These are phyloP conservation scores for Cavia aperea DNA, from an alignment of 2,113 vertebrate genomes.

Conservation along the genomic window DNA sequence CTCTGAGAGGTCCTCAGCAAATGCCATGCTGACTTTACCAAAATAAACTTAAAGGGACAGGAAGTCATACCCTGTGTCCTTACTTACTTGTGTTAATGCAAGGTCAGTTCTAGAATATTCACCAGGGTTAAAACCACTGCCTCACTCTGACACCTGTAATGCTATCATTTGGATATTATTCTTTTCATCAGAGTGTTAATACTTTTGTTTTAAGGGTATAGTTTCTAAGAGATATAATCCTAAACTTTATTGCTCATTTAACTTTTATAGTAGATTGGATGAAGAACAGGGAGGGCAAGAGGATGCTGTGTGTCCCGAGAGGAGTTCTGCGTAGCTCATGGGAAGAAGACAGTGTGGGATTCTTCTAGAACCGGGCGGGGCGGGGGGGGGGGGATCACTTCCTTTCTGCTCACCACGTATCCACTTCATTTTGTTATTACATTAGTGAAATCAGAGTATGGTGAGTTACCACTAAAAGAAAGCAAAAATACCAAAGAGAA, in stretches of 20 bases:
- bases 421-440: neutral
- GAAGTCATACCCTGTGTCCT: neutral
- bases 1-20: neutral
- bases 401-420: neutral
- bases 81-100: neutral
- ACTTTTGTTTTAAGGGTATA: neutral
- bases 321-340: neutral
- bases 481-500: neutral
- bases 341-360: too few relatives aligned
- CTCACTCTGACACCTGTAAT: neutral
- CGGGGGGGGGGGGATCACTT: neutral
- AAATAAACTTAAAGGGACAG: neutral
- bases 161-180: neutral
- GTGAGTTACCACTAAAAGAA: neutral
- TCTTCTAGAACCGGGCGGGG: neutral
- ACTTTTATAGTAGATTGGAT: neutral
- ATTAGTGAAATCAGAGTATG: neutral
- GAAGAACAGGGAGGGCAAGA: neutral
- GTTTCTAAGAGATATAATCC: neutral
- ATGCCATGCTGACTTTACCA: neutral
- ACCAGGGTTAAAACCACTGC: neutral
- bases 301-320: neutral
- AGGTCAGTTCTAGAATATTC: slow-evolving; percentile 29
- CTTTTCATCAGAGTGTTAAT: neutral
- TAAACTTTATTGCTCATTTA: neutral